Base-by-base conservation (phyloP, 2,888 invertebrate genomes). In the Xanthorhoe designata region DNA sequence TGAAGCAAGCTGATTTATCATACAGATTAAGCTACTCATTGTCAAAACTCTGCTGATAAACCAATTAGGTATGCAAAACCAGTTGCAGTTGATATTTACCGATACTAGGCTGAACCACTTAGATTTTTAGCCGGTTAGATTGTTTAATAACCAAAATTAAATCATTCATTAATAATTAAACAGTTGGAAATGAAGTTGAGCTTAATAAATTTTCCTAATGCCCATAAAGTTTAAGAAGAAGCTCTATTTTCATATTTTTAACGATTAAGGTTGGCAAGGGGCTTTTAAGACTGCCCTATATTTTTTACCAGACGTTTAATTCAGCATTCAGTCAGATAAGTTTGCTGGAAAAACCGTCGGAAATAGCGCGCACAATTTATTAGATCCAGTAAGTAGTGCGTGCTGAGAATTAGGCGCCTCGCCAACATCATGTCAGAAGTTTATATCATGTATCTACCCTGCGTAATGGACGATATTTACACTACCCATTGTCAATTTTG, bases 401-500 rank as follows among this genome's bases (percentile, higher is more conserved):
- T 79, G 80, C 74, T 74, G 81, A 80, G 77, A 77, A 80, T 84
- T 89, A 87, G 90, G 91, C 90, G 81, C 75, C 65, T 71, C 69
- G 91, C 91, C 91, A 91, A 90, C 81, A 78, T 73, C 82, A 76
- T 87, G 88, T 88, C 76, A 66, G 78, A 79, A 83, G 86, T 87
- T 85, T 87, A 87, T 88, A 82, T 77, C 76, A 81, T 78, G 78
- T 81, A 82, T 81, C 80, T 78, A 83, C 78, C 78, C 75, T 73
- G 78, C 76, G 78, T 80, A 82, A 82, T 83, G 66, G 70, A 79
- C 71, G 78, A 42, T 54, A 70, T 45, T 57, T 32, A 59, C 53
- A 45, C 53, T 49, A 55, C 60, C 67, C 58, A 66, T 61, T 63
- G 69, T 66, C 58, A 63, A 61, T 69, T 62, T 66, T 47, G 19